Conservation (phyloP, 1,140 invertebrate genomes). For the Aplysia californica region DNA sequence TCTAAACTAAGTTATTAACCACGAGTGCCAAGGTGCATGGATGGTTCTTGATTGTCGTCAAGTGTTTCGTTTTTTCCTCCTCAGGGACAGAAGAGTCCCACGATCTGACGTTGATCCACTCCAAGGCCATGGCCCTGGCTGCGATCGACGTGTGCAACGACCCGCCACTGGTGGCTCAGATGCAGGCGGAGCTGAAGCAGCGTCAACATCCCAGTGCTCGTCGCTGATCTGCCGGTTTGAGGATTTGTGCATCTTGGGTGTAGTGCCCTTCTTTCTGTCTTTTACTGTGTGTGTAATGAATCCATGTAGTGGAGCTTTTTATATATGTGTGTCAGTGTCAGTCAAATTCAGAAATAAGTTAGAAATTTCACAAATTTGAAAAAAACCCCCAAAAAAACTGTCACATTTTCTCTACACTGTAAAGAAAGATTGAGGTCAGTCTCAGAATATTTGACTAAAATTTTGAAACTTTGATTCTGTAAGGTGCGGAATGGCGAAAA, state of each 20-base stretch:
- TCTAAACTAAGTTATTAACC: background rate
- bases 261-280: conserved; percentile 2
- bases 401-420: too few species aligned
- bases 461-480: too few species aligned
- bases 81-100: conserved; percentile 12
- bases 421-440: too few species aligned
- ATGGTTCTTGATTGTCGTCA: background rate
- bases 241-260: background rate
- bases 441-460: too few species aligned
- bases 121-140: conserved; percentile 15
- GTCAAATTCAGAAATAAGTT: too few species aligned
- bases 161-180: background rate
- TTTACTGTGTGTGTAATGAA: background rate
- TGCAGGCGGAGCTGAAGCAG: conserved; percentile 11
- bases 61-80: background rate
- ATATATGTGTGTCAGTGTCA: too few species aligned
- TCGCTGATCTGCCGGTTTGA: background rate
- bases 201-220: background rate
- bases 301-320: background rate
- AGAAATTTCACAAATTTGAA: too few species aligned
- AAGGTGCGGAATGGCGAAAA: too few species aligned
- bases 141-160: conserved; percentile 9
- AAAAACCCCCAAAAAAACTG: too few species aligned
- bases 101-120: background rate
- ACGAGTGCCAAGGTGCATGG: background rate